These are phyloP conservation scores for Triops cancriformis DNA, from an alignment of 1,140 invertebrate species.

Conservation along the genomic window DNA sequence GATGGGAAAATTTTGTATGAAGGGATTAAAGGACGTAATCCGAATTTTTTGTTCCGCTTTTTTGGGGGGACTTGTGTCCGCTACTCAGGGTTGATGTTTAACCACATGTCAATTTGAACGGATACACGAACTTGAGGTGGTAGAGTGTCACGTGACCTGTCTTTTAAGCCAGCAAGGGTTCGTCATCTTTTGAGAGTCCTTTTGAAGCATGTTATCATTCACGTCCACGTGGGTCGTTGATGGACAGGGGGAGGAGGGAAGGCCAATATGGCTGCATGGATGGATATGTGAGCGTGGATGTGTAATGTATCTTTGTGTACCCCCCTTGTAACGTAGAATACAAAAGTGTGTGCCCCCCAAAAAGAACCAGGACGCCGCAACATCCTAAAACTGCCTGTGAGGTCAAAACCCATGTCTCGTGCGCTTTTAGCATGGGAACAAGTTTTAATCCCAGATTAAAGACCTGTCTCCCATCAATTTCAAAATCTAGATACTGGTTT, in stretches of 20 bases:
- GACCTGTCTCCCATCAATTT: background rate
- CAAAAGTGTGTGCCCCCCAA: background rate
- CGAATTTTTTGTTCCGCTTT: background rate
- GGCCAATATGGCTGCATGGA: too few species aligned
- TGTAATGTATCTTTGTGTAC: background rate
- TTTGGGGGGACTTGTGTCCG: background rate
- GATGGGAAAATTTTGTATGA: background rate
- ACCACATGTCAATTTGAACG: background rate
- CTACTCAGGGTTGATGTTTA: background rate
- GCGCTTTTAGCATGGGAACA: background rate
- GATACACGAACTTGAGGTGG: background rate
- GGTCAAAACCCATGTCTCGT: background rate
- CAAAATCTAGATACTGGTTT: background rate
- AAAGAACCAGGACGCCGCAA: background rate
- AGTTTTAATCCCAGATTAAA: conserved; percentile 10
- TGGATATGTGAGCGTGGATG: background rate
- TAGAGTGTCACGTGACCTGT: conserved; percentile 2
- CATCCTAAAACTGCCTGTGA: background rate
- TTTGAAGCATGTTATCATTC: background rate
- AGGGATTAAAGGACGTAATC: background rate
- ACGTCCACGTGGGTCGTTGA: conserved; percentile 5
- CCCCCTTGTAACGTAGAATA: background rate
- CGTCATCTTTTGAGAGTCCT: background rate
- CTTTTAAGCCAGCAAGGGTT: background rate
- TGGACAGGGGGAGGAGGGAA: background rate